Conservation (phyloP, 1,140 invertebrate species). For the Camponotus floridanus region DNA sequence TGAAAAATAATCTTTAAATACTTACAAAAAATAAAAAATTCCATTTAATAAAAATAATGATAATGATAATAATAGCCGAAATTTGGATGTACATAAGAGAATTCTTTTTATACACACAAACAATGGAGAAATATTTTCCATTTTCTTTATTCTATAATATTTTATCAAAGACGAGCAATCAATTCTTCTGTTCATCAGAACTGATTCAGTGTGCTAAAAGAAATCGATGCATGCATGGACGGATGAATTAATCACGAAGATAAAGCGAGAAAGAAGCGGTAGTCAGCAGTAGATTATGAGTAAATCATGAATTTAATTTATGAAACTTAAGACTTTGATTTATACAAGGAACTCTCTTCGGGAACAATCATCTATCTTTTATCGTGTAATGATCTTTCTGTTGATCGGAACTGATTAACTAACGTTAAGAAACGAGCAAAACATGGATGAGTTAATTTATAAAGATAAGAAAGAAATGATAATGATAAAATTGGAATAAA, state of each 20-base stretch:
- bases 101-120: no score
- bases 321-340: constrained; percentile 7
- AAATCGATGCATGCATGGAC: neutral
- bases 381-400: neutral
- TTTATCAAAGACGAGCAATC: no score
- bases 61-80: no score
- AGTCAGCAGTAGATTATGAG: constrained; percentile 5
- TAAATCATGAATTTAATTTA: neutral
- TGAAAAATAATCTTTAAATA: no score
- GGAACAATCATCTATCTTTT: neutral
- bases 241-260: neutral
- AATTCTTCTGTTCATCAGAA: neutral
- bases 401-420: neutral
- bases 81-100: no score
- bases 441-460: neutral
- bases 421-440: neutral
- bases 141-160: no score
- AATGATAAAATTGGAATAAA: neutral
- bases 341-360: neutral
- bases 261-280: neutral
- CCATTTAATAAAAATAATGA: no score
- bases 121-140: no score
- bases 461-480: neutral
- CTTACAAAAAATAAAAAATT: no score
- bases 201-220: neutral